Base-by-base conservation (phyloP, 2,113 vertebrate species). In the Bubo blakistoni region DNA sequence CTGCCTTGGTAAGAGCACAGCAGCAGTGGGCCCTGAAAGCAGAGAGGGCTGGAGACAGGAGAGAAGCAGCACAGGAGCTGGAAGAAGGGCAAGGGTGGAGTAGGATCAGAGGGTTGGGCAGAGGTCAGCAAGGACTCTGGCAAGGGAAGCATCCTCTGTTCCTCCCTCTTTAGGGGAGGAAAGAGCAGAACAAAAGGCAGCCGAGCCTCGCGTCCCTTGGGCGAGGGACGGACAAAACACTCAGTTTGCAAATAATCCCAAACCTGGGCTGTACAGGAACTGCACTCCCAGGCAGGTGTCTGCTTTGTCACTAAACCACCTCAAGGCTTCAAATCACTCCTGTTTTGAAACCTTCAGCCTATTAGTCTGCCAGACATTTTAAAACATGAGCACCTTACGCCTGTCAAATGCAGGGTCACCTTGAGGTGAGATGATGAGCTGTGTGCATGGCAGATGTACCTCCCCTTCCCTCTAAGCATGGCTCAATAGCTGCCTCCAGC, bases 171-270 rank as follows among this genome's bases (percentile, higher is more conserved):
- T 91, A 95, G 70, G 87, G 95, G 78, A 96, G 96, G 96, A 97
- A 97, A 96, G 80, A 97, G 90, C 86, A 94, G 78, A 96, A 95
- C 94, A 96, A 96, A 96, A 96, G 94, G 91, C 91, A 97, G 93
- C 89, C 2, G 46, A 94, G 87, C 55, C 58, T 46, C 8, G 0
- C 0, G 95, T 95, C 97, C 94, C 94, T 51, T 96, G 95, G 95
- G 96, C 96, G 92, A 86, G 84, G 67, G 47, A 86, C 58, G 42
- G 67, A 95, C 92, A 96, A 95, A 97, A 94, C 86, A 94, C 24
- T 82, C 32, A 0, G 38, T 34, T 67, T 90, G 76, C 91, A 94
- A 95, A 88, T 92, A 96, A 88, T 67, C 87, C 94, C 66, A 36
- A 90, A 94, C 93, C 87, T 95, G 94, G 79, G 71, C 74, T 55